A percentile compares a stretch with the other conserved stretches of the same genome.
These are phyloP conservation scores for Nibea coibor DNA, from an alignment of 2,113 vertebrate genomes.

Conservation along the genomic window DNA sequence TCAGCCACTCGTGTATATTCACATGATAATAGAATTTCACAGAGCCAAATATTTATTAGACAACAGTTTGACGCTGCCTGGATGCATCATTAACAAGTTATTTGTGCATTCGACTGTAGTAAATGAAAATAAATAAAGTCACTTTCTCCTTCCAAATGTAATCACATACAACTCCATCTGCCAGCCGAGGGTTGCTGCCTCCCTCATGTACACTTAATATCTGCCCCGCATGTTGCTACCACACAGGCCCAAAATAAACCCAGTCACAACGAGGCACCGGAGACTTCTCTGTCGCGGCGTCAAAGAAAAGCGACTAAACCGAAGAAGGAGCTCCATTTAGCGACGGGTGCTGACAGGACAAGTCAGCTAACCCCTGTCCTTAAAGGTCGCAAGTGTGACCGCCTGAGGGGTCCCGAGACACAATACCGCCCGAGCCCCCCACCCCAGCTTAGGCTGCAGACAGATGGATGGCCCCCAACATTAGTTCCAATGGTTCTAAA, in stretches of 20 bases:
- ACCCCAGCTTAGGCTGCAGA: slow-evolving; percentile 64
- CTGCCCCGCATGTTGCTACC: slow-evolving; percentile 23
- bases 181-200: background rate
- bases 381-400: slow-evolving; percentile 54
- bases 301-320: slow-evolving; percentile 35
- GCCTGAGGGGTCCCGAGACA: slow-evolving; percentile 57
- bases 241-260: slow-evolving; percentile 42
- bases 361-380: slow-evolving; percentile 65
- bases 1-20: background rate
- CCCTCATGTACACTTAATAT: slow-evolving; percentile 11
- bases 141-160: slow-evolving; percentile 18
- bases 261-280: background rate
- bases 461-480: slow-evolving; percentile 75
- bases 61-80: slow-evolving; percentile 16
- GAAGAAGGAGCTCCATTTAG: slow-evolving; percentile 60
- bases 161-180: background rate
- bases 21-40: slow-evolving; percentile 31
- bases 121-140: background rate
- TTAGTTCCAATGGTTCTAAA: slow-evolving; percentile 76
- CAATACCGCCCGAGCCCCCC: slow-evolving; percentile 39
- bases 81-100: slow-evolving; percentile 35
- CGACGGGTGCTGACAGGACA: slow-evolving; percentile 66
- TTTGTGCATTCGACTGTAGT: slow-evolving; percentile 4
- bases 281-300: slow-evolving; percentile 30
- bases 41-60: slow-evolving; percentile 28